Evolutionary conservation across 2,888 invertebrate genomes (phyloP), one percentile per base, ranked within the genome.

Genomic region (Drosophila aldrichi): DNA sequence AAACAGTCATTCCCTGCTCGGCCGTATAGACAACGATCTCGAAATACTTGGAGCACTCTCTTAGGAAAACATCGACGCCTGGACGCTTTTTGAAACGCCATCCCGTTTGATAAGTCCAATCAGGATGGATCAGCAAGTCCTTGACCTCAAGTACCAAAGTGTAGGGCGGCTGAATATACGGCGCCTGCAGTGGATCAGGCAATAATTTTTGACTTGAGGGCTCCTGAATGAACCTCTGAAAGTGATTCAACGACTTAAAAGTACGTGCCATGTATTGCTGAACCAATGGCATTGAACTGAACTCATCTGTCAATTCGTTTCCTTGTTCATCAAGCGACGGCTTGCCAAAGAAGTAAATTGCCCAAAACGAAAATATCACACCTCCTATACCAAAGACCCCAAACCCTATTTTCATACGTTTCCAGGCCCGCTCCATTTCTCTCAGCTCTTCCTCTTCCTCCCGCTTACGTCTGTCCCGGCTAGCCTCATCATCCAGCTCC

Each of bases 31-130:
- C 95, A 8, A 99, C 98, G 79, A 98, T 96, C 94, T 99, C 99
- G 93, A 98, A 99, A 16, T 98, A 96, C 70, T 96, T 96, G 8
- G 97, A 96, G 43, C 97, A 95, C 69, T 97, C 95, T 88, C 98
- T 97, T 14, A 99, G 93, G 92, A 99, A 98, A 81, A 97, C 96
- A 90, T 99, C 98, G 0, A 99, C 95, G 43, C 98, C 98, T 0
- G 99, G 99, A 49, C 99, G 95, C 93, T 99, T 99, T 93, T 99
- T 98, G 93, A 99, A 99, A 85, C 99, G 95, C 98, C 98, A 99
- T 5, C 99, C 99, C 70, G 98, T 98, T 92, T 97, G 96, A 91
- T 98, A 98, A 92, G 98, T 98, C 99, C 99, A 99, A 92, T 99
- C 99, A 0, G 99, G 99, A 93, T 99, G 98, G 14, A 99, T 97